These are phyloP conservation scores for Galerucella calmariensis DNA, from an alignment of 2,888 invertebrate genomes.

Conservation along the genomic window DNA sequence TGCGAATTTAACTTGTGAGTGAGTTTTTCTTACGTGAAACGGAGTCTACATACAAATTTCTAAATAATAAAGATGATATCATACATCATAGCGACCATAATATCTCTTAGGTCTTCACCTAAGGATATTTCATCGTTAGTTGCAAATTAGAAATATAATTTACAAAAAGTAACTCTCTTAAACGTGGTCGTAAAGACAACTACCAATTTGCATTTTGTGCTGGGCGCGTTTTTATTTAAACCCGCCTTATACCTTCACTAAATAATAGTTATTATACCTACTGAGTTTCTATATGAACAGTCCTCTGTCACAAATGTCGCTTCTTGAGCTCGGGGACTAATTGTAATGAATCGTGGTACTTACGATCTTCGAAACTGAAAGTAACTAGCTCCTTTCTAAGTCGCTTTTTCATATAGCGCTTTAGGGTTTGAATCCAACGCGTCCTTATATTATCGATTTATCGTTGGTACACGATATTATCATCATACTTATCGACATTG, in stretches of 20 bases:
- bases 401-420: not conserved
- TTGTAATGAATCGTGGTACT: not conserved
- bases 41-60: no score
- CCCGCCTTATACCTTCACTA: conserved; percentile 13
- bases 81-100: no score
- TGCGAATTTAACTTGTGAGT: no score
- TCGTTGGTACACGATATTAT: not conserved
- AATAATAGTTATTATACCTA: conserved; percentile 27
- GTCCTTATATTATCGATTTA: not conserved
- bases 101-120: not conserved
- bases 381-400: not conserved
- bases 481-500: not conserved
- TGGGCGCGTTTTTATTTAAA: conserved; percentile 28
- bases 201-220: conserved; percentile 28
- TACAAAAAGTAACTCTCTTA: conserved; percentile 17
- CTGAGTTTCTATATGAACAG: conserved; percentile 5
- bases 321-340: conserved; percentile 18
- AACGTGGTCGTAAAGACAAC: conserved; percentile 24
- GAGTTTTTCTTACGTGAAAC: no score
- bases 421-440: not conserved
- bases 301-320: conserved; percentile 5
- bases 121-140: not conserved
- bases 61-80: no score
- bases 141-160: conserved; percentile 23
- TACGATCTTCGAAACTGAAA: not conserved